These are phyloP conservation scores for Andrena praecox DNA, from an alignment of 2,888 invertebrate genomes.

Conservation along the genomic window DNA sequence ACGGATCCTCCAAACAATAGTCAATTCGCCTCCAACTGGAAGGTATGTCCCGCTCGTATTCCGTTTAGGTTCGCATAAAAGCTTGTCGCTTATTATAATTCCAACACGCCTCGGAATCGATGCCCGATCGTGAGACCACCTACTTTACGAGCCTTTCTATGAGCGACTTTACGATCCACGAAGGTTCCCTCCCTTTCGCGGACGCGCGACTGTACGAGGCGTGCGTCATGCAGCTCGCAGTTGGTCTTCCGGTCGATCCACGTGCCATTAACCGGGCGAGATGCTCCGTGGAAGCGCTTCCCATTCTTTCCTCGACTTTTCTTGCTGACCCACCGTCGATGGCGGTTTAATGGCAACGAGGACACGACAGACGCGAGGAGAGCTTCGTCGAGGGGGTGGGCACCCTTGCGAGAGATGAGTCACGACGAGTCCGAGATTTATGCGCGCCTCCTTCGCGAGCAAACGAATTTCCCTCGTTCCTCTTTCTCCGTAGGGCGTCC, in stretches of 20 bases:
- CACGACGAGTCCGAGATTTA: conserved; percentile 74
- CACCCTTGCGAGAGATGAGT: conserved; percentile 61
- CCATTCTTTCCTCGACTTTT: conserved; percentile 54
- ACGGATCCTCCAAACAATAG: conserved; percentile 39
- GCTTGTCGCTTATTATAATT: conserved; percentile 44
- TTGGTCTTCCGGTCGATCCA: conserved; percentile 43
- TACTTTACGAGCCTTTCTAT: conserved; percentile 64
- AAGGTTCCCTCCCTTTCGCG: conserved; percentile 24
- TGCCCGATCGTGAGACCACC: conserved; percentile 32
- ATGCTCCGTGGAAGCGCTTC: neutral
- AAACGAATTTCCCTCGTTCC: conserved; percentile 77
- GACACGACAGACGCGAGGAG: conserved; percentile 70
- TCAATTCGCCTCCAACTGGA: conserved; percentile 18
- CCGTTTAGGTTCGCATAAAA: conserved; percentile 3
- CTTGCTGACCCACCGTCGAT: conserved; percentile 66
- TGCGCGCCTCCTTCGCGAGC: conserved; percentile 73
- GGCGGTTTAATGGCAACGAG: conserved; percentile 74
- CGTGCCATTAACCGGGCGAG: conserved; percentile 61
- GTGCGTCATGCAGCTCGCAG: conserved; percentile 40
- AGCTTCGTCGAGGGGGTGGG: conserved; percentile 65
- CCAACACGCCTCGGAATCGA: conserved; percentile 51
- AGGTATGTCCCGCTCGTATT: neutral
- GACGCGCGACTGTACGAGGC: conserved; percentile 19
- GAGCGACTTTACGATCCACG: conserved; percentile 62
- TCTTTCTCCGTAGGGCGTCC: conserved; percentile 31